A percentile compares a stretch with the other conserved stretches of the same genome.
Conservation (phyloP, 2,113 vertebrate genomes). For the Nerophis lumbriciformis region DNA sequence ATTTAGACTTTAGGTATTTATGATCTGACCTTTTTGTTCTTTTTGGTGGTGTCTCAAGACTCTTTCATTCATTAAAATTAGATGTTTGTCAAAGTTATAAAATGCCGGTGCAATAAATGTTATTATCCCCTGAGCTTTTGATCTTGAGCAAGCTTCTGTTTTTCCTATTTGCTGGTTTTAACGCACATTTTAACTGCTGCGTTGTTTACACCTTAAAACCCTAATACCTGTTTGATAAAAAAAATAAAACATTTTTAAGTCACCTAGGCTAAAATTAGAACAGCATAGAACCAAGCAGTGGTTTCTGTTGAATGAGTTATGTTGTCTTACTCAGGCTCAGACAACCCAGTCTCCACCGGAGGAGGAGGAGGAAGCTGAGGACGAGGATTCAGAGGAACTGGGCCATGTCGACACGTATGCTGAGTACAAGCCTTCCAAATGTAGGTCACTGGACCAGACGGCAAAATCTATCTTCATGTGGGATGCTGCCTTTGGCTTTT, state of each 20-base stretch:
- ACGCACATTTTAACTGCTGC: not conserved
- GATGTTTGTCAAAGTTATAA: too few relatives aligned
- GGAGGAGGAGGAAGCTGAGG: constrained; percentile 90
- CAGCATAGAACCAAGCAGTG: not conserved
- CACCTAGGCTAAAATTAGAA: constrained; percentile 8
- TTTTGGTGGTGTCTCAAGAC: too few relatives aligned
- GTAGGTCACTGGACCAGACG: constrained; percentile 60
- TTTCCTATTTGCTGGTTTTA: too few relatives aligned
- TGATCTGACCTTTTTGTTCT: too few relatives aligned
- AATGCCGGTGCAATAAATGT: too few relatives aligned
- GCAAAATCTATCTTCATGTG: not conserved
- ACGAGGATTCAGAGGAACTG: constrained; percentile 89
- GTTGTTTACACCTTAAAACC: constrained; percentile 10
- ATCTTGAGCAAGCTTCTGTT: too few relatives aligned
- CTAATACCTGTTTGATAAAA: constrained; percentile 4
- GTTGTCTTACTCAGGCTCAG: constrained; percentile 30
- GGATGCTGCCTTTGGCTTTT: not conserved
- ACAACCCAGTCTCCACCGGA: constrained; percentile 75
- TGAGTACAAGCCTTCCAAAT: constrained; percentile 93
- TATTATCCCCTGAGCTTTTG: too few relatives aligned
- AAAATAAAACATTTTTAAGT: not conserved
- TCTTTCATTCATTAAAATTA: too few relatives aligned
- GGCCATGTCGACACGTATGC: constrained; percentile 95
- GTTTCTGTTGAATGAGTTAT: constrained; percentile 2
- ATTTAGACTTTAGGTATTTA: too few relatives aligned